These are phyloP conservation scores for Leucozona laternaria DNA, from an alignment of 2,888 invertebrate genomes.

Conservation along the genomic window DNA sequence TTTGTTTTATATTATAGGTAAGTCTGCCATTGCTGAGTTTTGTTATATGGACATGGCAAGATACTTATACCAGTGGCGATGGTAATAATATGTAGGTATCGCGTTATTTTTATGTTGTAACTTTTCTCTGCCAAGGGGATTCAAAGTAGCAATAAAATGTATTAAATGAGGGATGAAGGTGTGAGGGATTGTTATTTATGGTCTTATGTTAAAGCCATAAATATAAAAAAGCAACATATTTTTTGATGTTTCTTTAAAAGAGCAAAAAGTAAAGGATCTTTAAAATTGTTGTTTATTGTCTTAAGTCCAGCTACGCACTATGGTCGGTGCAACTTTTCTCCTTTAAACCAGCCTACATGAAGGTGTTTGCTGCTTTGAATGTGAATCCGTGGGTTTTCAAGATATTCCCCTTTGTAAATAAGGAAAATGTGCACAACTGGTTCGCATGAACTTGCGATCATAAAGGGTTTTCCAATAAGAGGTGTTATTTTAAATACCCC, in stretches of 20 bases:
- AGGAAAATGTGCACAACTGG: too few relatives aligned
- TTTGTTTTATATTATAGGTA: neutral
- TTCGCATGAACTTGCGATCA: too few relatives aligned
- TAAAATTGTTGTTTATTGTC: neutral
- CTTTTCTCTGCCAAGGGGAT: neutral
- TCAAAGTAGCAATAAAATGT: slow-evolving; percentile 5
- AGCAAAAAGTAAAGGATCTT: neutral
- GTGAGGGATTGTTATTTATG: neutral
- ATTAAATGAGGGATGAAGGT: neutral
- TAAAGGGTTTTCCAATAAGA: too few relatives aligned
- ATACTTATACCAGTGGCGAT: neutral
- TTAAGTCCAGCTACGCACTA: too few relatives aligned
- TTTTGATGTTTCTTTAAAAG: neutral
- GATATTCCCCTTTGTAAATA: too few relatives aligned
- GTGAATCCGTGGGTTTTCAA: too few relatives aligned
- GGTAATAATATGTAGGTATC: neutral
- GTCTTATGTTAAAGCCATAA: slow-evolving; percentile 6
- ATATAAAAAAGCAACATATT: neutral
- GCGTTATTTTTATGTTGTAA: neutral
- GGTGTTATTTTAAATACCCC: too few relatives aligned
- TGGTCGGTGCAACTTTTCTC: too few relatives aligned
- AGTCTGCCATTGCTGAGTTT: neutral
- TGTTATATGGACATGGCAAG: neutral
- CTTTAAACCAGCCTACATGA: too few relatives aligned
- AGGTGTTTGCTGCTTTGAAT: too few relatives aligned